Conservation (phyloP, 2,113 vertebrate species). For the Pseudonaja textilis region DNA sequence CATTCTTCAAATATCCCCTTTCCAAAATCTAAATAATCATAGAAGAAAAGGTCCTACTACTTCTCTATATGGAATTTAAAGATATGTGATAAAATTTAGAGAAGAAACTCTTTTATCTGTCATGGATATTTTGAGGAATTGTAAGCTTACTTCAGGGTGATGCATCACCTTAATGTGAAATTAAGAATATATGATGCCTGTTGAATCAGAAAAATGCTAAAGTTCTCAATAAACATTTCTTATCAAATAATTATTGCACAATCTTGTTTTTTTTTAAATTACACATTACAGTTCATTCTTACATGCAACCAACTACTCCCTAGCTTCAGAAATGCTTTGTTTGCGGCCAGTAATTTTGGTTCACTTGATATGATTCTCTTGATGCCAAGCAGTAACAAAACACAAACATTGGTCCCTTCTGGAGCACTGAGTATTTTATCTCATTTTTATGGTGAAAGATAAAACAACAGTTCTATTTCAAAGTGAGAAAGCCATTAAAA, state of each 20-base stretch:
- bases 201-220: not conserved
- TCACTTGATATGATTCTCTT: not conserved
- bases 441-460: constrained; percentile 10
- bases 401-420: not conserved
- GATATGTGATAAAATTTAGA: not conserved
- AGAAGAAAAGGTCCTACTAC: not conserved
- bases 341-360: constrained; percentile 5
- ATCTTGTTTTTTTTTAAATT: not conserved
- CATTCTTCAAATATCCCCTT: not conserved
- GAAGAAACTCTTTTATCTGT: not conserved
- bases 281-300: not conserved
- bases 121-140: not conserved
- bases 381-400: constrained; percentile 14
- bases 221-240: not conserved
- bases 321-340: constrained; percentile 9
- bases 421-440: constrained; percentile 2
- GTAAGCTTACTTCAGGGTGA: not conserved
- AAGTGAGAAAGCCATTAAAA: constrained; percentile 22
- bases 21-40: not conserved
- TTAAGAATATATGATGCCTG: not conserved
- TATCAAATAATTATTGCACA: not conserved
- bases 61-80: not conserved
- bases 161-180: not conserved
- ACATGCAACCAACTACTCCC: not conserved
- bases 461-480: constrained; percentile 12